Percentiles rank a stretch among this genome's conserved stretches.
phyloP scores from a whole-genome alignment of 1,140 invertebrate genomes.

The Delia radicum region DNA sequence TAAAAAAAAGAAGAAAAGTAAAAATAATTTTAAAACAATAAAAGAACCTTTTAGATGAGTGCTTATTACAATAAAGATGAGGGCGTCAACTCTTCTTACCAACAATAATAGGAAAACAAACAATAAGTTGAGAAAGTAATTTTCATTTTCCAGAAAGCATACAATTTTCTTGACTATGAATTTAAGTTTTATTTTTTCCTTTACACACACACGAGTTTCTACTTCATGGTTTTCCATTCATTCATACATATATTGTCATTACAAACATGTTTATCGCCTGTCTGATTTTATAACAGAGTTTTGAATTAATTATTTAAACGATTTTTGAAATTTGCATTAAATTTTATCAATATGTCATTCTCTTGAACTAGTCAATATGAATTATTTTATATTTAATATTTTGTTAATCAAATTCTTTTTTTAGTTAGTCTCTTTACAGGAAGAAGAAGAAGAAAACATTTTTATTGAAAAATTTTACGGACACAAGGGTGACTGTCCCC shows the following conservation, averaged over 20 bases:
- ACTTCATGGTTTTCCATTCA: background rate
- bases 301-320: too few species aligned
- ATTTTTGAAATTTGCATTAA: too few species aligned
- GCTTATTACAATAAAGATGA: background rate
- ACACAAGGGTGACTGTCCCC: too few species aligned
- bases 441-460: too few species aligned
- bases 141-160: conserved; percentile 13
- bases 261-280: conserved; percentile 11
- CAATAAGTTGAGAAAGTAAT: background rate
- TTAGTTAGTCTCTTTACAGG: too few species aligned
- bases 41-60: background rate
- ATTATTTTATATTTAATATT: too few species aligned
- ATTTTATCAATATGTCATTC: too few species aligned
- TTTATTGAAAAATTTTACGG: too few species aligned
- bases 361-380: too few species aligned
- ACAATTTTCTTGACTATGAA: background rate
- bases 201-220: background rate
- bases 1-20: background rate
- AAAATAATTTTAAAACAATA: background rate
- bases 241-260: background rate
- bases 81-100: background rate
- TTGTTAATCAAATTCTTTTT: too few species aligned
- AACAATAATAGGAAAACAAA: background rate
- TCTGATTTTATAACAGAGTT: too few species aligned
- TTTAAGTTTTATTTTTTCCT: background rate